Percentiles rank a stretch among this genome's conserved stretches.
phyloP scores from a whole-genome alignment of 2,797 vertebrate genomes.

The Peromyscus melanophrys region DNA sequence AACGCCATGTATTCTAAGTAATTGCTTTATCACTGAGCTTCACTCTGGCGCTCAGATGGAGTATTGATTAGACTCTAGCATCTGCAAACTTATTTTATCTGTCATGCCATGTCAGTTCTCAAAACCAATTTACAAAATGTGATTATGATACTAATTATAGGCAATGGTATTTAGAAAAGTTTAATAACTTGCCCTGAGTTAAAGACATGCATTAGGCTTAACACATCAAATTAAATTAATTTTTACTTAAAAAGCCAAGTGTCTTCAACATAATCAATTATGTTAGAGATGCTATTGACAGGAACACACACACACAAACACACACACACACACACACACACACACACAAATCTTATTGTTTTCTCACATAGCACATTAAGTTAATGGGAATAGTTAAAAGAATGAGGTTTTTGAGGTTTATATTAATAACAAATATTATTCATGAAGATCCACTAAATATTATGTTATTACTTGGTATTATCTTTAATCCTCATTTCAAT shows the following conservation, averaged over 20 bases:
- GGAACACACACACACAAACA: neutral
- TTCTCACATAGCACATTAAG: neutral
- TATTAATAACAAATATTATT: neutral
- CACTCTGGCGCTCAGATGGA: neutral
- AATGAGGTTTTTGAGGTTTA: neutral
- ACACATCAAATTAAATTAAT: neutral
- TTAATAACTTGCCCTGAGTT: neutral
- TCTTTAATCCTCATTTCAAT: neutral
- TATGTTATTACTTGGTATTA: neutral
- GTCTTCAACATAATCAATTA: neutral
- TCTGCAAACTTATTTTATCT: neutral
- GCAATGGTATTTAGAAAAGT: neutral
- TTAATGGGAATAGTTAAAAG: neutral
- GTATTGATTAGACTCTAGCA: neutral
- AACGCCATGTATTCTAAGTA: neutral
- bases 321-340: too few species aligned
- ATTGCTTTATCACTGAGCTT: neutral
- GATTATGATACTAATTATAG: neutral
- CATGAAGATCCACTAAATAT: neutral
- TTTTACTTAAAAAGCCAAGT: neutral
- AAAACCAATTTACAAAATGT: neutral
- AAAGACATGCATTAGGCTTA: neutral
- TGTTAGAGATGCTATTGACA: neutral
- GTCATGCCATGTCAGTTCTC: neutral
- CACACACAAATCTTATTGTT: neutral